Evolutionary conservation across 1,140 invertebrate species (phyloP).

Genomic region (Hesperophylax magnus): DNA sequence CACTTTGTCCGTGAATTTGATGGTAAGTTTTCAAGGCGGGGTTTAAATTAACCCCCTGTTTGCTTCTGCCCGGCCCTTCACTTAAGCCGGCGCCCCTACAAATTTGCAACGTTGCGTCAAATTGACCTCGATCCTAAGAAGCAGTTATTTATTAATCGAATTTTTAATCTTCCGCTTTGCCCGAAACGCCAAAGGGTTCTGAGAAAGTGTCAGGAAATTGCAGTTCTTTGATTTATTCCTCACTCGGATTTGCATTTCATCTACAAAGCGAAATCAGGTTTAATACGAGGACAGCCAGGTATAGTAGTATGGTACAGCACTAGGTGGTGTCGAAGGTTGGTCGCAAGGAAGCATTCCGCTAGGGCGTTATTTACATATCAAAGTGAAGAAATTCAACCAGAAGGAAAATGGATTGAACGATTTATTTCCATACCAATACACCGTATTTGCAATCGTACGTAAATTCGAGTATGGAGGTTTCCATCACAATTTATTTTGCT

Average conservation of each 20-base stretch:
- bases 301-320: neutral
- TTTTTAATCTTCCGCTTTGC: constrained; percentile 12
- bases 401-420: constrained; percentile 38
- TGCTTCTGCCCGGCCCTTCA: too few species aligned
- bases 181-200: neutral
- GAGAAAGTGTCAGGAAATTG: constrained; percentile 28
- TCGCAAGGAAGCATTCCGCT: neutral
- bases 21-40: too few species aligned
- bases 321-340: neutral
- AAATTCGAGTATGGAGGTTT: constrained; percentile 13
- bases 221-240: constrained; percentile 37
- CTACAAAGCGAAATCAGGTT: constrained; percentile 36
- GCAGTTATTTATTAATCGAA: constrained; percentile 22
- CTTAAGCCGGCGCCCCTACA: neutral
- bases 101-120: constrained; percentile 6
- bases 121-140: constrained; percentile 20
- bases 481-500: constrained; percentile 3
- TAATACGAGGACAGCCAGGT: neutral
- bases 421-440: constrained; percentile 37
- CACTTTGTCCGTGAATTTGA: too few species aligned
- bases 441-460: constrained; percentile 20
- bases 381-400: constrained; percentile 35
- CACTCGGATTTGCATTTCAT: constrained; percentile 55
- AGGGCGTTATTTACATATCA: constrained; percentile 24
- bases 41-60: too few species aligned